Evolutionary conservation across 2,888 invertebrate species (phyloP), one percentile per base, ranked within the genome.

Genomic region (Chloroclystis v-ata): DNA sequence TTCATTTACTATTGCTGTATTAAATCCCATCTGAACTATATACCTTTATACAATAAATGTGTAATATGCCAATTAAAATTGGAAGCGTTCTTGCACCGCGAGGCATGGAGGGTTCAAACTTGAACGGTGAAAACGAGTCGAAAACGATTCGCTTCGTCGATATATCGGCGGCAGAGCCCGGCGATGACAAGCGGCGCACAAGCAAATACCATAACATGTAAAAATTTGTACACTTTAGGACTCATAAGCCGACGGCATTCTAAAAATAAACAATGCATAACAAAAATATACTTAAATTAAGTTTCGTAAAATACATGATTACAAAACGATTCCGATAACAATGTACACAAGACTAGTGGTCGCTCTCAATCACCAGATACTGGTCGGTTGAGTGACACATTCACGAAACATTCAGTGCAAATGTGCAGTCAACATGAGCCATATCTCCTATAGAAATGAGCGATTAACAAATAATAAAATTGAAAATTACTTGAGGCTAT

Each of bases 241-340:
- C 52, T 53, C 20, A 24, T 12, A 33, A 35, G 25, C 28, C 49
- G 26, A 49, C 40, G 43, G 51, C 25, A 43, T 37, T 43, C 45
- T 38, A 50, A 61, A 50, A 52, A 59, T 61, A 73, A 76, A 76
- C 73, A 77, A 41, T 68, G 71, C 73, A 70, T 79, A 82, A 83
- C 78, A 82, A 82, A 79, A 82, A 81, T 81, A 83, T 78, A 79
- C 69, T 75, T 75, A 79, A 33, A 28, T 78, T 79, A 82, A 63
- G 67, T 67, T 63, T 26, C 29, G 32, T 48, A 75, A 74, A 78
- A 80, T 77, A 81, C 70, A 75, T 69, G 71, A 78, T 72, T 81
- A 80, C 73, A 80, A 80, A 78, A 80, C 78, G 69, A 78, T 68
- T 68, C 64, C 63, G 73, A 48, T 60, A 81, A 81, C 82, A 79